Evolutionary conservation across 2,888 invertebrate genomes (phyloP).

Genomic region (Ornithoptera alexandrae): DNA sequence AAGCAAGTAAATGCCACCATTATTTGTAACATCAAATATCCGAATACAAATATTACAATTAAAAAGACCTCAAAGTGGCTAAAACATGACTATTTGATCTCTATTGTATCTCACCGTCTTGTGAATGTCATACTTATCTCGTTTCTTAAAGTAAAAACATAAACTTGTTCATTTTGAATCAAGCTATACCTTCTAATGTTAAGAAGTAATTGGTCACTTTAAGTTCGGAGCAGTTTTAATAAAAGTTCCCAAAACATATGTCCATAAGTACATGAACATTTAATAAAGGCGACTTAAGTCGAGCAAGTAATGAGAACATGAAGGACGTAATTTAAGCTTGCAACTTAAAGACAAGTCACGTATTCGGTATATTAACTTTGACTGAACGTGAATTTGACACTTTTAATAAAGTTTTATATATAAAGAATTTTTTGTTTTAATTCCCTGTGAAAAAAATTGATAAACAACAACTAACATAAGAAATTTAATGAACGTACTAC

Average conservation of each 20-base stretch:
- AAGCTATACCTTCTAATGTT: not conserved
- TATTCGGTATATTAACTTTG: conserved; percentile 24
- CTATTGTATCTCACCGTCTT: too few relatives aligned
- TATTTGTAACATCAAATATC: too few relatives aligned
- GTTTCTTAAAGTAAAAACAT: too few relatives aligned
- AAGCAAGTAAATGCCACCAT: too few relatives aligned
- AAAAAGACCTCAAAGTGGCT: not conserved
- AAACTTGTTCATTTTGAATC: too few relatives aligned
- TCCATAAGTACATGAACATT: conserved; percentile 3
- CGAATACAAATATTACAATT: too few relatives aligned
- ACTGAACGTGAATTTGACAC: conserved; percentile 11
- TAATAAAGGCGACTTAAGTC: conserved; percentile 14
- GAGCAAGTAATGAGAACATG: conserved; percentile 24
- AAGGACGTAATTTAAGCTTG: conserved; percentile 27
- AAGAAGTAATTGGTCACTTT: not conserved
- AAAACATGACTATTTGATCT: not conserved
- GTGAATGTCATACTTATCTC: too few relatives aligned
- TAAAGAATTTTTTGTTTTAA: not conserved
- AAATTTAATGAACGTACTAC: too few relatives aligned
- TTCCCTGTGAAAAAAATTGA: too few relatives aligned
- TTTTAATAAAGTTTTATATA: conserved; percentile 1
- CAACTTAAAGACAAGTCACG: conserved; percentile 29
- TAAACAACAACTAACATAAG: too few relatives aligned
- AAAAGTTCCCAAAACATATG: not conserved
- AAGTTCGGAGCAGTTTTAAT: not conserved